Base-by-base conservation (phyloP, 2,797 vertebrate genomes). In the Sphenopsis melanotis region DNA sequence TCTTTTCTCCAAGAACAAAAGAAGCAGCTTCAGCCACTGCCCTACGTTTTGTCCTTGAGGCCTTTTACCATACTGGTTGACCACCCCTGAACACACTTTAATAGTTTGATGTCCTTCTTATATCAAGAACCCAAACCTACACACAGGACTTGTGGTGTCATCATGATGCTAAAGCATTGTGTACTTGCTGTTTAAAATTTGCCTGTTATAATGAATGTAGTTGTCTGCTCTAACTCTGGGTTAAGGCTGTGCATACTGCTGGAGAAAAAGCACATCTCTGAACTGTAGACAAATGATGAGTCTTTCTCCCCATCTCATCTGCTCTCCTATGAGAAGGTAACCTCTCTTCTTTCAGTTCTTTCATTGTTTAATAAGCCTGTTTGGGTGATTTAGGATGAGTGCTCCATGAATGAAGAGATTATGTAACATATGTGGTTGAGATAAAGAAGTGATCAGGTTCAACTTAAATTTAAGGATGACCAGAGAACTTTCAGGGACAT, bases 231-330 rank as follows among this genome's bases (percentile, higher is more conserved):
- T 70, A 75, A 78, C 37, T 39, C 44, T 30, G 88, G 90, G 56
- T 75, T 92, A 81, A 91, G 95, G n/a, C 78, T 97, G n/a, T 94
- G 42, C 34, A 49, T 84, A 72, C 68, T 96, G 57, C 82, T 96
- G 80, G 91, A 93, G 71, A 96, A 97, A 3, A 88, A 95, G 53
- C 32, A 68, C 49, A 70, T 94, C 56, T 96, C 91, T 70, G 94
- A 96, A 93, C 52, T 50, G 29, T 42, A 92, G 53, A 49, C 17
- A 72, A 79, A 55, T 9, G 2, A 52, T n/a, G 60, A 91, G 4
- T 49, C 70, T 77, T 87, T 64, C 41, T 79, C 65, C 26, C 74
- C 53, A 46, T 68, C 87, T 81, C 61, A 10, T 75, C 42, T 41
- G 29, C 78, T 93, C 17, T 69, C 61, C 24, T 94, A 39, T 61